Percentiles rank a stretch among this genome's conserved stretches.
phyloP scores from a whole-genome alignment of 2,888 invertebrate genomes.

The Imbricaverruca yamaguchii region DNA sequence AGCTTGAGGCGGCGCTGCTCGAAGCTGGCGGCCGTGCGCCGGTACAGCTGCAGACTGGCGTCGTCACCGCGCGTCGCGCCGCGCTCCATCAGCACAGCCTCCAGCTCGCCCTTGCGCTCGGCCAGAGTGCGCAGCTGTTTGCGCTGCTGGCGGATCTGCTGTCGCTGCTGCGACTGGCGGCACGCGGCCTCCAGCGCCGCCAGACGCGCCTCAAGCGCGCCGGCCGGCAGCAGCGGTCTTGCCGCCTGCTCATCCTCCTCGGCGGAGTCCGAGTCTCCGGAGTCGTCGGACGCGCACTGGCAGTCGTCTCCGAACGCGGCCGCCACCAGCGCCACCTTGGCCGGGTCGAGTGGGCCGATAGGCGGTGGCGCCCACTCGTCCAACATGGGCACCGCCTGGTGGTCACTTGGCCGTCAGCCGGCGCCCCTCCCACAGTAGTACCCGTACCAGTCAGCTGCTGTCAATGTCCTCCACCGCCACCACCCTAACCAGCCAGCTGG shows the following conservation, averaged over 20 bases:
- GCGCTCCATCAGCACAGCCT: neutral
- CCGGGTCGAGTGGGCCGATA: slow-evolving; percentile 9
- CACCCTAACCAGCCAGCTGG: too few relatives aligned
- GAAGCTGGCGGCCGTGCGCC: slow-evolving; percentile 75
- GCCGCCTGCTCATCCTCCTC: neutral
- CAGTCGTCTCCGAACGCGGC: neutral
- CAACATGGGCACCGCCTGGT: neutral
- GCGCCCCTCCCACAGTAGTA: too few relatives aligned
- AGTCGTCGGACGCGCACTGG: neutral
- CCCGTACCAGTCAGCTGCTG: too few relatives aligned
- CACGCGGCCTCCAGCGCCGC: slow-evolving; percentile 8
- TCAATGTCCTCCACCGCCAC: too few relatives aligned
- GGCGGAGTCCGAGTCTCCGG: neutral
- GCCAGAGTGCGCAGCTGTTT: slow-evolving; percentile 6
- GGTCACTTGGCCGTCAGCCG: too few relatives aligned
- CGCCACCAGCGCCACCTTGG: slow-evolving; percentile 11
- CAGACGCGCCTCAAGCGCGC: slow-evolving; percentile 5
- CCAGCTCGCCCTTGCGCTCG: slow-evolving; percentile 14
- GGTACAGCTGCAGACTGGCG: slow-evolving; percentile 63
- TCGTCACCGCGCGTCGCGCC: neutral
- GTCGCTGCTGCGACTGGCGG: neutral
- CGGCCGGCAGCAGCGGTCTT: neutral
- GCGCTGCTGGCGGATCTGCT: slow-evolving; percentile 6
- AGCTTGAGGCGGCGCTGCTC: slow-evolving; percentile 40
- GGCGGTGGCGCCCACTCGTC: neutral